Evolutionary conservation across 2,888 invertebrate genomes (phyloP), one percentile per base, ranked within the genome.

Genomic region (Tenthredo livida): DNA sequence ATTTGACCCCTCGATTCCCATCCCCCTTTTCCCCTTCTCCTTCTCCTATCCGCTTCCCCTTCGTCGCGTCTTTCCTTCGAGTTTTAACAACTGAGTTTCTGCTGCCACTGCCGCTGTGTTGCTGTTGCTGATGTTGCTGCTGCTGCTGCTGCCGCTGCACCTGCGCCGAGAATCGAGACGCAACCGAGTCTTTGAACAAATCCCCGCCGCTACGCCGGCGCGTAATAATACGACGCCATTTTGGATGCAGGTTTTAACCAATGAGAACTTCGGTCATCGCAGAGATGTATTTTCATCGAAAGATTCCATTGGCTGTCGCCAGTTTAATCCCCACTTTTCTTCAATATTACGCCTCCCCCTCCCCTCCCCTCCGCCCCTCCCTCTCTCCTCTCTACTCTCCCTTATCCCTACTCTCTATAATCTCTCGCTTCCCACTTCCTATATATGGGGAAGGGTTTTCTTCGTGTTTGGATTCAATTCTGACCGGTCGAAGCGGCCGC

Each of bases 401-500:
- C 37, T 37, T 70, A 25, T 70, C 33, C 33, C 70, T 17, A 9
- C 72, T 43, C 21, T n/a, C 43, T n/a, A 7, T 21, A 21, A 73
- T 50, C 33, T 9, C 50, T n/a, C 29, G 77, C 77, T 77, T 29
- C n/a, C 77, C 77, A 77, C 80, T 80, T 80, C 61, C 80, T 80
- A 54, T 80, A 54, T n/a, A 2, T n/a, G 61, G 40, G 25, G 40
- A 61, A 61, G 50, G 78, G 50, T 50, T 61, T 80, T 80, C 80
- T 80, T 80, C 37, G 58, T 80, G 37, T 83, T 83, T 70, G 47
- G 83, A 83, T 83, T 83, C 67, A 83, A 83, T 83, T 83, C 83
- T 29, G 83, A 43, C 65, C 83, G 67, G 83, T 70, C 65, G 83
- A 83, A 70, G 29, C 70, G 47, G 7, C 67, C 37, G 65, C 82